phyloP scores from a whole-genome alignment of 2,888 invertebrate genomes.

The Pardosa pseudoannulata region DNA sequence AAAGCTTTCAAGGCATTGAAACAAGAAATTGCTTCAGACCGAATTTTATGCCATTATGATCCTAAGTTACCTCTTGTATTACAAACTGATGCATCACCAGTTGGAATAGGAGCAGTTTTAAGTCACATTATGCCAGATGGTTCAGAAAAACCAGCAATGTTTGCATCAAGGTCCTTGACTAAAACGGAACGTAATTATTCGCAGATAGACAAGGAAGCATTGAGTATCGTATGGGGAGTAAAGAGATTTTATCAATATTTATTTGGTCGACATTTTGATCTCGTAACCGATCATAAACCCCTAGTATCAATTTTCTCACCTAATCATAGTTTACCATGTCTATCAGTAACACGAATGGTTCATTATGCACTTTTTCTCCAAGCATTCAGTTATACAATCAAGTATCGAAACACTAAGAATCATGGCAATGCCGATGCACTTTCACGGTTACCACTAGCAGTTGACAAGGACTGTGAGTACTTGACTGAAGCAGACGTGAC shows the following conservation, averaged over 20 bases:
- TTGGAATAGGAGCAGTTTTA: conserved; percentile 77
- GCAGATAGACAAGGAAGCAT: conserved; percentile 77
- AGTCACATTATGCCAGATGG: conserved; percentile 76
- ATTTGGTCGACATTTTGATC: conserved; percentile 74
- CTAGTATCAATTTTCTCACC: conserved; percentile 74
- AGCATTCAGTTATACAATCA: conserved; percentile 54
- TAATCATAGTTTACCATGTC: conserved; percentile 66
- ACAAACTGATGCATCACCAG: conserved; percentile 76
- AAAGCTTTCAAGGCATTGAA: conserved; percentile 49
- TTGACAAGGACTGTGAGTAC: conserved; percentile 46
- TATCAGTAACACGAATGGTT: conserved; percentile 58
- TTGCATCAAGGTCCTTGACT: conserved; percentile 77
- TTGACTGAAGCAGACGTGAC: conserved; percentile 53
- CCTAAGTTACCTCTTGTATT: conserved; percentile 74
- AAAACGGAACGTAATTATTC: conserved; percentile 76
- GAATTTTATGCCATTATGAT: conserved; percentile 75
- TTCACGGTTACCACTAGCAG: conserved; percentile 52
- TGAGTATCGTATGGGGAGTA: conserved; percentile 76
- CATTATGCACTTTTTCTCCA: conserved; percentile 52
- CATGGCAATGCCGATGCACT: conserved; percentile 53
- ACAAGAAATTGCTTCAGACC: conserved; percentile 40
- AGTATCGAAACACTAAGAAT: conserved; percentile 53
- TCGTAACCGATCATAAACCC: conserved; percentile 28
- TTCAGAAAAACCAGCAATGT: conserved; percentile 77
- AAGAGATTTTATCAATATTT: conserved; percentile 76